Conservation (phyloP, 2,797 vertebrate genomes). For the Crocodylus rhombifer region DNA sequence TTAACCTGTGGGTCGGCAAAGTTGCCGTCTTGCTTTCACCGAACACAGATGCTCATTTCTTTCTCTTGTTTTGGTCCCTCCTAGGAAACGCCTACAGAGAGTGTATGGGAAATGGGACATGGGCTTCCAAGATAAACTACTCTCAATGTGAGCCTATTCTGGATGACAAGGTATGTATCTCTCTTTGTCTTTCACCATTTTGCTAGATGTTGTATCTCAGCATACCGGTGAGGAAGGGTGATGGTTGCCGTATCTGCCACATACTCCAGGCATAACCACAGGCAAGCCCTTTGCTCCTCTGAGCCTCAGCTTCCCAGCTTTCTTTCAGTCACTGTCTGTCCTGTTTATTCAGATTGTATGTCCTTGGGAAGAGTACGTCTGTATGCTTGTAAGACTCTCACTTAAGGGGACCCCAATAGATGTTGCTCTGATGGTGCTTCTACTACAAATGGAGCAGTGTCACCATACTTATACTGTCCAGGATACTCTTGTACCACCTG, state of each 20-base stretch:
- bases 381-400: no score
- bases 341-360: slow-evolving; percentile 43
- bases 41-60: slow-evolving; percentile 2
- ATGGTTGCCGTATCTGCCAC: background rate
- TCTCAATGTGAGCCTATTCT: slow-evolving; percentile 96
- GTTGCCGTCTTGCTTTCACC: background rate
- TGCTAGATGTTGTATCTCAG: background rate
- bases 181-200: background rate
- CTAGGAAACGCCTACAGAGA: slow-evolving; percentile 94
- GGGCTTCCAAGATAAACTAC: slow-evolving; percentile 96
- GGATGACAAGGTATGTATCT: slow-evolving; percentile 91
- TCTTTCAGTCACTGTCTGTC: background rate
- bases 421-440: no score
- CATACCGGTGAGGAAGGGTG: background rate
- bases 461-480: background rate
- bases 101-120: slow-evolving; percentile 96
- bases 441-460: background rate
- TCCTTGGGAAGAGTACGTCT: no score
- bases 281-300: background rate
- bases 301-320: background rate
- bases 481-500: background rate
- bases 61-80: slow-evolving; percentile 67
- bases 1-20: background rate
- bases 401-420: no score
- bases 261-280: background rate